Evolutionary conservation across 2,113 vertebrate genomes (phyloP).

Genomic region (Psammodynastes pulverulentus): DNA sequence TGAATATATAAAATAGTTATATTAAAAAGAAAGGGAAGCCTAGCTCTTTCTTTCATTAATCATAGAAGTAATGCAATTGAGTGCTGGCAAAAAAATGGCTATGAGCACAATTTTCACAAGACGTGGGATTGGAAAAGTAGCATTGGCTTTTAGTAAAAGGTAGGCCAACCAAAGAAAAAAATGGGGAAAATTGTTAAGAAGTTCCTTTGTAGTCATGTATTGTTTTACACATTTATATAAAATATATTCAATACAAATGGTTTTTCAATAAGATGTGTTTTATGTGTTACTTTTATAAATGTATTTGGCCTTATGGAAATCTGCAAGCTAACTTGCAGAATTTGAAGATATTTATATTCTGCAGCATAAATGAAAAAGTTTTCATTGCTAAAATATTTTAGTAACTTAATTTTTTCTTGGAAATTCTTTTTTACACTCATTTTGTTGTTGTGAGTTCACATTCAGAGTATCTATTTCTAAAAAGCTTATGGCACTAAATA

Average conservation of each 20-base stretch:
- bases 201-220: neutral
- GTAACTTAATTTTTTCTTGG: neutral
- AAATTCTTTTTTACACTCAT: neutral
- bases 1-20: slow-evolving; percentile 61
- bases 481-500: slow-evolving; percentile 16
- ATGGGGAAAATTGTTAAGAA: neutral
- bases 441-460: neutral
- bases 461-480: slow-evolving; percentile 14
- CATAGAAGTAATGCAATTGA: slow-evolving; percentile 45
- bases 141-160: slow-evolving; percentile 19
- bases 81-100: slow-evolving; percentile 51
- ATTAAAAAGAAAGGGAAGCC: slow-evolving; percentile 62
- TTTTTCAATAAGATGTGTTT: neutral
- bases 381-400: neutral
- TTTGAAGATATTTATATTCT: neutral
- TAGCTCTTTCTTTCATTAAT: slow-evolving; percentile 57
- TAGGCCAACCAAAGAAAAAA: neutral
- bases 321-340: neutral
- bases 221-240: neutral
- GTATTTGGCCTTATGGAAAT: neutral
- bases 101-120: slow-evolving; percentile 57
- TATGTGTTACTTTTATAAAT: neutral
- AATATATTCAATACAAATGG: neutral
- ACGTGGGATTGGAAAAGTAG: slow-evolving; percentile 41
- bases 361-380: neutral